Percentiles rank a stretch among this genome's conserved stretches.
phyloP scores from a whole-genome alignment of 2,888 invertebrate species.

The Luperina testacea region DNA sequence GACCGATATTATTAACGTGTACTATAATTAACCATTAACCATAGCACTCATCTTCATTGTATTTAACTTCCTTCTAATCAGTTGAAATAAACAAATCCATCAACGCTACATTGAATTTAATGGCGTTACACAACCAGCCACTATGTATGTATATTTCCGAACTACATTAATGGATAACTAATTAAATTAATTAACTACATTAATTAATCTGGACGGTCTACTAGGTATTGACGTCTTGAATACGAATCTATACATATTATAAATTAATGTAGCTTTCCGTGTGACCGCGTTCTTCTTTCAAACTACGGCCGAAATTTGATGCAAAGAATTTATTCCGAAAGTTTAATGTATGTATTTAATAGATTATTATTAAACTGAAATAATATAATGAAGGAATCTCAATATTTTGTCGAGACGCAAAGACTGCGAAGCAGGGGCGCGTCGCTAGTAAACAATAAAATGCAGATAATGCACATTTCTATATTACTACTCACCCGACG shows the following conservation, averaged over 20 bases:
- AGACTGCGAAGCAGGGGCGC: too few relatives aligned
- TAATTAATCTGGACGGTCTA: not conserved
- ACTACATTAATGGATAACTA: conserved; percentile 5
- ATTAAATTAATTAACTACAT: not conserved
- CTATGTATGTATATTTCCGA: not conserved
- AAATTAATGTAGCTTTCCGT: not conserved
- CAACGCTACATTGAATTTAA: conserved; percentile 32
- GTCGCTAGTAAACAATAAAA: not conserved
- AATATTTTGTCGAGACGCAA: not conserved
- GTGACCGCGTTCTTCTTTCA: not conserved
- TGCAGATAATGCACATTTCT: not conserved
- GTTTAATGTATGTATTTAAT: too few relatives aligned
- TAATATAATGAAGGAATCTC: not conserved
- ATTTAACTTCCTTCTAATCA: not conserved
- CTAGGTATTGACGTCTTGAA: not conserved
- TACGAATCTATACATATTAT: not conserved
- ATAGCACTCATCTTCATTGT: conserved; percentile 7
- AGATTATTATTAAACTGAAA: not conserved
- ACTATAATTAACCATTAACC: too few relatives aligned
- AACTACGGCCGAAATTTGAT: too few relatives aligned
- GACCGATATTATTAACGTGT: too few relatives aligned
- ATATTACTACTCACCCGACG: not conserved
- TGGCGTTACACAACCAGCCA: not conserved
- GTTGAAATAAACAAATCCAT: conserved; percentile 1
- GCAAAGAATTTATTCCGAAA: not conserved